Percentiles rank a stretch among this genome's conserved stretches.
Conservation (phyloP, 2,888 invertebrate genomes). For the Acanthacorydalis orientalis region DNA sequence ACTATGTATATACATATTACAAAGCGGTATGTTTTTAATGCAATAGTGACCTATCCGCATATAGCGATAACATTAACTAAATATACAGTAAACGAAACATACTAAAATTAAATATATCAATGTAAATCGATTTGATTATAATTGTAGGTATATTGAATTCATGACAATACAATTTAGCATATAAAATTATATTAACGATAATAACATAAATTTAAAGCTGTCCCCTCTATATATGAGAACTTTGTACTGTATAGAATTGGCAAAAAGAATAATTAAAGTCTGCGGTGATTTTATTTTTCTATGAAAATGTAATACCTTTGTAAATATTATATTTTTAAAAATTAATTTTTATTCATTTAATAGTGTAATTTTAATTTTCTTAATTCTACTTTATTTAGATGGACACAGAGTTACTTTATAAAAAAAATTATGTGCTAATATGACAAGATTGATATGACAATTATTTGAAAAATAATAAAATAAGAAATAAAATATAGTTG, state of each 20-base stretch:
- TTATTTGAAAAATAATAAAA: too few relatives aligned
- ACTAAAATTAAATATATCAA: not conserved
- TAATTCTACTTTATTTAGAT: too few relatives aligned
- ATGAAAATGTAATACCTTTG: too few relatives aligned
- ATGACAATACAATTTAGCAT: not conserved
- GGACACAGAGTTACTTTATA: too few relatives aligned
- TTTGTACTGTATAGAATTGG: slow-evolving; percentile 10
- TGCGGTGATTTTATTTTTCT: too few relatives aligned
- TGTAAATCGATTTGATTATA: not conserved
- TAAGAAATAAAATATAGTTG: too few relatives aligned
- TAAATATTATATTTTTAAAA: not conserved
- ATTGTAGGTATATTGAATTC: not conserved
- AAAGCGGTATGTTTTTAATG: not conserved
- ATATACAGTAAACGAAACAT: not conserved
- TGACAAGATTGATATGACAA: too few relatives aligned
- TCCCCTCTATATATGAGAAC: slow-evolving; percentile 1
- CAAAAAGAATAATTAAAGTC: slow-evolving; percentile 1
- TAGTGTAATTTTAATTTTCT: too few relatives aligned
- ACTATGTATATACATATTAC: not conserved
- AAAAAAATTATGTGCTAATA: too few relatives aligned
- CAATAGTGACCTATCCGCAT: not conserved
- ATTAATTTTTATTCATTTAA: too few relatives aligned
- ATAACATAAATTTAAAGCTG: not conserved
- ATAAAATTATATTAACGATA: not conserved
- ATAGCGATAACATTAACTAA: too few relatives aligned